Conservation (phyloP, 2,113 vertebrate genomes). For the Nasalis larvatus region DNA sequence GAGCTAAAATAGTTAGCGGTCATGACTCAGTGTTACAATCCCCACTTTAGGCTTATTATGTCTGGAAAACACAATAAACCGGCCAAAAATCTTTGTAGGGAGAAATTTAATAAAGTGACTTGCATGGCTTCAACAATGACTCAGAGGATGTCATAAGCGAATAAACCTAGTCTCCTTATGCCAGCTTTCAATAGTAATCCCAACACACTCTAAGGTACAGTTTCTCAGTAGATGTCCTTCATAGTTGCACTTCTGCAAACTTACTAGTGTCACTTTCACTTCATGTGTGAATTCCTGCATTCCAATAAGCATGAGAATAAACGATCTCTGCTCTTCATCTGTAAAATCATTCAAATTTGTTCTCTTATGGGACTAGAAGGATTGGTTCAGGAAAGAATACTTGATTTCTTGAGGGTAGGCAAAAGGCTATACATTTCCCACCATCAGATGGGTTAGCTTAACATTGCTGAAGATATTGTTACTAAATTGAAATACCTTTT, state of each 20-base stretch:
- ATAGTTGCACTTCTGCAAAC: neutral
- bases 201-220: neutral
- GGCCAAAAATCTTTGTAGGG: neutral
- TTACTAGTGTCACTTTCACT: neutral
- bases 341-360: neutral
- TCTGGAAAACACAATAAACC: constrained; percentile 53
- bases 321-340: neutral
- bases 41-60: constrained; percentile 4
- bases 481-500: neutral
- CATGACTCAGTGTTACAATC: constrained; percentile 24
- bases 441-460: neutral
- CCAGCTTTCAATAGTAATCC: neutral
- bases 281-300: neutral
- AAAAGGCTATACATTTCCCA: neutral
- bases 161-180: constrained; percentile 17
- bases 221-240: neutral
- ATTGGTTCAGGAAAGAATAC: neutral
- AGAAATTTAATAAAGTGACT: constrained; percentile 60
- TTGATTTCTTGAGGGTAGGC: neutral
- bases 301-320: neutral
- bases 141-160: constrained; percentile 50
- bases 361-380: neutral
- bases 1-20: neutral
- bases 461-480: neutral
- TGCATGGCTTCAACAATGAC: constrained; percentile 47